Base-by-base conservation (phyloP, 1,140 invertebrate genomes). In the Anoplolepis gracilipes region DNA sequence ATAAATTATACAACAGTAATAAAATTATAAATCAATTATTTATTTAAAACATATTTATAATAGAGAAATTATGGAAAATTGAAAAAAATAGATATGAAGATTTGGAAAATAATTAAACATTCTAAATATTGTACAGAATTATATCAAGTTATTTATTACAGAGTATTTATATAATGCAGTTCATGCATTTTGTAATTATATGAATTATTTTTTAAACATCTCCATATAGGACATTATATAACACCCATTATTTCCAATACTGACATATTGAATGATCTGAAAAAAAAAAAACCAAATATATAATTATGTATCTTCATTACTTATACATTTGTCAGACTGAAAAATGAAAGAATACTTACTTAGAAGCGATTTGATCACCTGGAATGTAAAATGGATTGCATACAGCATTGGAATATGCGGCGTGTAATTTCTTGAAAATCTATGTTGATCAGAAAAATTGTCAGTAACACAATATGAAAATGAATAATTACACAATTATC, bases 381-480 rank as follows among this genome's bases (percentile, higher is more conserved):
- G 98, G 98, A 92, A 97, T 96, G 94, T 99, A 98, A 94, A 99
- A 99, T 65, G 98, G 98, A 96, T 99, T 99, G 92, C 98, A 99
- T 22, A 99, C 96, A 90, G 98, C 97, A 95, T 99, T 98, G 2
- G 98, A 97, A 94, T 99, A 99, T 16, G 98, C 96, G 70, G 97
- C 96, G 94, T 99, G 99, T 33, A 99, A 95, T 94, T 98, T 98
- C 79, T 98, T 96, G 91, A 99, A 98, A 95, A 98, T 98, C 97
- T 98, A n/a, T n/a, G 91, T 75, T 95, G 95, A 92, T 82, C 79
- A 72, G 39, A 42, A 10, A 82, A 10, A 82, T 86, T 75, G 11
- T 70, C 6, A n/a, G n/a, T n/a, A n/a, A n/a, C n/a, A n/a, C n/a
- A n/a, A n/a, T n/a, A n/a, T n/a, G n/a, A n/a, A n/a, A n/a, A n/a